Percentiles rank a stretch among this genome's conserved stretches.
These are phyloP conservation scores for Cheumatopsyche charites DNA, from an alignment of 1,140 invertebrate species.

Conservation along the genomic window DNA sequence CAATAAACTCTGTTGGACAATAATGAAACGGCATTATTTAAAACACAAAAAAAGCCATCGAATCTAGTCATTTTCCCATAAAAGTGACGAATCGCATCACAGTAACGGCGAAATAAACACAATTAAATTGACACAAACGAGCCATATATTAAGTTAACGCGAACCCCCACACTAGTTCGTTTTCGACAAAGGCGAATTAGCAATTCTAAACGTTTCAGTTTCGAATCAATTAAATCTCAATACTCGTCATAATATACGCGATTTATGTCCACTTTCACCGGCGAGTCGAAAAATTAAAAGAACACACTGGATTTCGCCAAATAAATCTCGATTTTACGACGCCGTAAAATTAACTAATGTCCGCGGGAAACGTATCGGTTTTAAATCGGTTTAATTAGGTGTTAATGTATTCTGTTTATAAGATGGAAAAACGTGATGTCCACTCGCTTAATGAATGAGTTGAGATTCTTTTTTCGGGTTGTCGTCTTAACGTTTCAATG, in stretches of 20 bases:
- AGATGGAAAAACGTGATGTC: conserved; percentile 16
- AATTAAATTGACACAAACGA: too few relatives aligned
- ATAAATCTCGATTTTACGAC: conserved; percentile 8
- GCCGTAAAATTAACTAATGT: conserved; percentile 9
- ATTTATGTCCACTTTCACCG: conserved; percentile 18
- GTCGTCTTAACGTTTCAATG: conserved; percentile 28
- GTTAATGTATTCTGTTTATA: conserved; percentile 29
- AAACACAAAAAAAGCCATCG: too few relatives aligned
- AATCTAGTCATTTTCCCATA: too few relatives aligned
- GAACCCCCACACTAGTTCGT: too few relatives aligned
- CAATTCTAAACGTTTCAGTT: not conserved
- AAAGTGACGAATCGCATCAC: too few relatives aligned
- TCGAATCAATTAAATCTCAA: conserved; percentile 1
- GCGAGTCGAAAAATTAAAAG: conserved; percentile 5
- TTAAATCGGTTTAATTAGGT: conserved; percentile 34
- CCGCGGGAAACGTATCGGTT: not conserved
- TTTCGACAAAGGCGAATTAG: not conserved
- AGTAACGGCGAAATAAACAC: too few relatives aligned
- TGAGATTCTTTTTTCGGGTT: conserved; percentile 17
- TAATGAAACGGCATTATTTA: too few relatives aligned
- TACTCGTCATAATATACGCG: not conserved
- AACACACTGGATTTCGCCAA: too few relatives aligned
- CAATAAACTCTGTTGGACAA: too few relatives aligned
- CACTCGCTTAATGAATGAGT: conserved; percentile 13
- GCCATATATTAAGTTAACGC: too few relatives aligned